phyloP scores from a whole-genome alignment of 1,140 invertebrate genomes.

The Aphaenogaster rudis region DNA sequence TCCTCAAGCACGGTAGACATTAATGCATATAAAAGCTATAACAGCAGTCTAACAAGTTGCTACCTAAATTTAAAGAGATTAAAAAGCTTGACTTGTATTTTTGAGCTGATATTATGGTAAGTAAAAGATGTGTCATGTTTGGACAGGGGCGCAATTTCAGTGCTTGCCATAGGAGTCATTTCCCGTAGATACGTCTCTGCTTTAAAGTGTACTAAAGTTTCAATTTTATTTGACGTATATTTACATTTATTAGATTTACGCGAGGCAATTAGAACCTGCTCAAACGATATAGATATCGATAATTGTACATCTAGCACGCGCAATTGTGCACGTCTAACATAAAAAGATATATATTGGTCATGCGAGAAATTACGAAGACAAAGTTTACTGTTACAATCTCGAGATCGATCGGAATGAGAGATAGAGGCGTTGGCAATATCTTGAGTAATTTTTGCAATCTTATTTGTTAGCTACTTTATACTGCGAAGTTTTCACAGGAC shows the following conservation, averaged over 20 bases:
- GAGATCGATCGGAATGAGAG: background rate
- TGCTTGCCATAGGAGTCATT: too few species aligned
- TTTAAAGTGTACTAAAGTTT: constrained; percentile 67
- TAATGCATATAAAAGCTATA: too few species aligned
- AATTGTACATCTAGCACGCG: constrained; percentile 41
- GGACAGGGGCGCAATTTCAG: too few species aligned
- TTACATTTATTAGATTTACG: constrained; percentile 83
- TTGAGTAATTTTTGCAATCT: background rate
- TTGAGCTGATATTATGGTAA: too few species aligned
- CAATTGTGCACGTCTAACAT: constrained; percentile 11
- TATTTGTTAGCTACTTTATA: background rate
- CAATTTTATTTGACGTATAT: constrained; percentile 70
- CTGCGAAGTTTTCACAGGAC: background rate
- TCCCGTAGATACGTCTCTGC: too few species aligned
- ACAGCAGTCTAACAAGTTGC: too few species aligned
- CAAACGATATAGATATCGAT: constrained; percentile 69
- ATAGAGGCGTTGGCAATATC: background rate
- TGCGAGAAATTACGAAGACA: background rate
- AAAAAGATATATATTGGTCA: background rate
- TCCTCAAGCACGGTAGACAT: too few species aligned
- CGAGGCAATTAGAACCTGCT: constrained; percentile 79
- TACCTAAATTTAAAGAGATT: too few species aligned
- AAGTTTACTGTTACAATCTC: background rate
- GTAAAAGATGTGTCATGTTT: too few species aligned
- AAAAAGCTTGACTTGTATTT: too few species aligned